phyloP scores from a whole-genome alignment of 2,888 invertebrate genomes.

The Diachrysia chrysitis region DNA sequence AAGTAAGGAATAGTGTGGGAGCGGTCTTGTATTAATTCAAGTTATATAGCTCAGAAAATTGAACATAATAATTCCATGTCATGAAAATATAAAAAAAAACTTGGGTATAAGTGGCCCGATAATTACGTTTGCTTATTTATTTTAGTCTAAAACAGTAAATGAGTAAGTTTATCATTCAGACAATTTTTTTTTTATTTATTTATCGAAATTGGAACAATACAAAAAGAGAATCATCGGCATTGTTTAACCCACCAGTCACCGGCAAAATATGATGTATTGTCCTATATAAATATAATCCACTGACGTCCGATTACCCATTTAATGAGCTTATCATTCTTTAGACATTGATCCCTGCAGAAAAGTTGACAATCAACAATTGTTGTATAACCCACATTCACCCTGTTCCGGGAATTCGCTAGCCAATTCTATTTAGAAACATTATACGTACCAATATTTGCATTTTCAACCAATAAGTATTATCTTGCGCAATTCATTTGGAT shows the following conservation, averaged over 20 bases:
- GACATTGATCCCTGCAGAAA: neutral
- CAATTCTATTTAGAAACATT: neutral
- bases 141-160: too few relatives aligned
- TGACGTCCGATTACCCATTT: neutral
- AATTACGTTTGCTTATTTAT: too few relatives aligned
- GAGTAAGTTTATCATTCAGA: too few relatives aligned
- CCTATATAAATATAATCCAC: too few relatives aligned
- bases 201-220: too few relatives aligned
- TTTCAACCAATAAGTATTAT: slow-evolving; percentile 14
- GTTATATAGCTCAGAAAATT: too few relatives aligned
- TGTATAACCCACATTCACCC: neutral
- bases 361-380: slow-evolving; percentile 7
- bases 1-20: neutral
- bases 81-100: too few relatives aligned
- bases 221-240: too few relatives aligned
- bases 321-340: neutral
- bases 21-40: neutral
- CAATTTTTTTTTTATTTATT: too few relatives aligned
- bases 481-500: slow-evolving; percentile 23
- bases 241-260: too few relatives aligned
- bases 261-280: too few relatives aligned
- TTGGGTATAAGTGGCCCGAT: too few relatives aligned
- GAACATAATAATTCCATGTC: neutral
- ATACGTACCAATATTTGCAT: neutral
- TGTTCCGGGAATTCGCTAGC: neutral